A percentile compares a stretch with the other conserved stretches of the same genome.
These are phyloP conservation scores for Chirona hameri DNA, from an alignment of 2,888 invertebrate genomes.

Conservation along the genomic window DNA sequence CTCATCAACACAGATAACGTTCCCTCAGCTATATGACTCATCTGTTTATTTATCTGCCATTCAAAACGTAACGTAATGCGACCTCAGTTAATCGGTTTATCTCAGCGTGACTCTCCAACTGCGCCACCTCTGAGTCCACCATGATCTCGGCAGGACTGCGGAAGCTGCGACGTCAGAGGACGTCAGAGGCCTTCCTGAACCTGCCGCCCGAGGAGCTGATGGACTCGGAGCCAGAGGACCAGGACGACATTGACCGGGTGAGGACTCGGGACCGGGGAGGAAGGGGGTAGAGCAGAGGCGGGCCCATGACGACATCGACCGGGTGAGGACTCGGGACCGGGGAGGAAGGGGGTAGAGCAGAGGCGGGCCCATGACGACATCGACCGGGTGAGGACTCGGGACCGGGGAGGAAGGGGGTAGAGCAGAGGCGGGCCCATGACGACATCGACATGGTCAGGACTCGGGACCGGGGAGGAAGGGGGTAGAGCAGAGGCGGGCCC, in stretches of 20 bases:
- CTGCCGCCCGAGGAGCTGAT: conserved; percentile 36
- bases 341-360: neutral
- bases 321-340: conserved; percentile 33
- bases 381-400: conserved; percentile 50
- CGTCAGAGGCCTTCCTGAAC: conserved; percentile 70
- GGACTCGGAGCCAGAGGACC: conserved; percentile 60
- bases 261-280: neutral
- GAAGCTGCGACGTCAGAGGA: conserved; percentile 83
- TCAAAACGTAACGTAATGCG: no score
- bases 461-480: neutral
- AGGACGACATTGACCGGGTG: conserved; percentile 75
- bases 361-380: conserved; percentile 83
- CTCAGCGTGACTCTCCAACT: no score
- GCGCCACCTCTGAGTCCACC: no score
- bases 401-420: neutral
- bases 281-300: neutral
- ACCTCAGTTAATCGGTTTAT: no score
- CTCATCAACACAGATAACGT: no score
- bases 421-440: conserved; percentile 65
- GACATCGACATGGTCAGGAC: conserved; percentile 63
- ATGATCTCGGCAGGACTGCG: conserved; percentile 53
- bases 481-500: no score
- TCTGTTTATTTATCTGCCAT: no score
- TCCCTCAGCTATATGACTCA: no score
- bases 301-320: conserved; percentile 84